Percentiles rank a stretch among this genome's conserved stretches.
Evolutionary conservation across 2,797 vertebrate genomes (phyloP).

Genomic region (Lepus townsendii): DNA sequence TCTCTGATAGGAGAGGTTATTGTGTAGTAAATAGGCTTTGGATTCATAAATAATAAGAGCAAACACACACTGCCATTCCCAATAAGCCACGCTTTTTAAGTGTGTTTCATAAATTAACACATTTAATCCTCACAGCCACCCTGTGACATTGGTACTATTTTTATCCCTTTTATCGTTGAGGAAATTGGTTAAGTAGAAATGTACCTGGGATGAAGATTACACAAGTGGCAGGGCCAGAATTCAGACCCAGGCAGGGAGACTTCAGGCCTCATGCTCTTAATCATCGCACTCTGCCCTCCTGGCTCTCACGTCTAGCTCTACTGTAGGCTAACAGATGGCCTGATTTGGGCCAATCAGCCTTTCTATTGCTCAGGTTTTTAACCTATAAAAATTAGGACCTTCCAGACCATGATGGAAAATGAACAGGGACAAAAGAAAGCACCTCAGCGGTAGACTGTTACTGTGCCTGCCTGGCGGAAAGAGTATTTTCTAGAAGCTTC

Average conservation of each 20-base stretch:
- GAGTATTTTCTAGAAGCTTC: neutral
- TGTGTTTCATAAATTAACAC: neutral
- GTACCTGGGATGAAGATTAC: neutral
- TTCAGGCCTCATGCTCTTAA: too few species aligned
- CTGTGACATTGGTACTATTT: neutral
- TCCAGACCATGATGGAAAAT: neutral
- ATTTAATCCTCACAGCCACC: neutral
- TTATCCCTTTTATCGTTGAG: neutral
- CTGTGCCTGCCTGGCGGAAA: neutral
- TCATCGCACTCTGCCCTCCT: neutral
- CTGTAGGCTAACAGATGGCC: neutral
- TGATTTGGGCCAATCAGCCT: neutral
- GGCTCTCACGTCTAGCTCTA: neutral
- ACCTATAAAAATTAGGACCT: neutral
- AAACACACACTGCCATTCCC: neutral
- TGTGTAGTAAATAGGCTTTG: neutral
- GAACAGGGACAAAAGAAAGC: neutral
- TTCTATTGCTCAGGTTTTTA: neutral
- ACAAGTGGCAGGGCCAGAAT: neutral
- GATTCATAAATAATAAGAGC: neutral
- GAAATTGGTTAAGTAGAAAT: neutral
- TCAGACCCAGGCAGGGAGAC: neutral
- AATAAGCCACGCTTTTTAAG: conserved; percentile 39
- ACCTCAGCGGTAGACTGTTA: neutral
- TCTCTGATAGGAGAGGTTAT: neutral